These are phyloP conservation scores for Gulo gulo DNA, from an alignment of 2,113 vertebrate genomes.

Conservation along the genomic window DNA sequence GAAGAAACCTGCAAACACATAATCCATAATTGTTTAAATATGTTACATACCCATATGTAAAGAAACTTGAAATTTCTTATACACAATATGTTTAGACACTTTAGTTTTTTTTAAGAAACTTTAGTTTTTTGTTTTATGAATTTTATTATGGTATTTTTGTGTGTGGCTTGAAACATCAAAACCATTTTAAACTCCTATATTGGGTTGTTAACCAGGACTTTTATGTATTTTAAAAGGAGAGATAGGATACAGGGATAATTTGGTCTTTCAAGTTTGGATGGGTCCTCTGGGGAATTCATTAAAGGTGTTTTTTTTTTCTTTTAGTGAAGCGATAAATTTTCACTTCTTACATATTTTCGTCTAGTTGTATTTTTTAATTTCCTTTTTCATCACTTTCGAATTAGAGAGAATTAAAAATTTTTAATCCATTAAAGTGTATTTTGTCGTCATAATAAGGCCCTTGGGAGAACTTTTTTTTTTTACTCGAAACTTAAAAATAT, in stretches of 20 bases:
- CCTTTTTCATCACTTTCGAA: background rate
- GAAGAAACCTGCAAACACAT: background rate
- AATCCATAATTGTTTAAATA: background rate
- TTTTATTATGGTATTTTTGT: background rate
- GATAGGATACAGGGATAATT: background rate
- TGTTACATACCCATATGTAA: background rate
- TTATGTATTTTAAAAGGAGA: background rate
- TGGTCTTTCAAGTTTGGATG: background rate
- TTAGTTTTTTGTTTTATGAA: background rate
- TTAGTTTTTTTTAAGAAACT: background rate
- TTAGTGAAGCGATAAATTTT: background rate
- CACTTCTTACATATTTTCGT: background rate
- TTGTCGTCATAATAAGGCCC: background rate
- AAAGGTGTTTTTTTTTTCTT: background rate
- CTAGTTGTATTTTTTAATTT: background rate
- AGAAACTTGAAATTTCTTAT: background rate
- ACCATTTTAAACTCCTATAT: background rate
- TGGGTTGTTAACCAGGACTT: background rate
- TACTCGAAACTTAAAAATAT: background rate
- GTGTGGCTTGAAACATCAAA: constrained; percentile 25
- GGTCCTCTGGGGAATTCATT: background rate
- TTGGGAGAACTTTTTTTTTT: background rate
- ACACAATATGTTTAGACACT: background rate
- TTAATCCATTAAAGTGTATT: background rate
- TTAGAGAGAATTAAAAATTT: background rate